Conservation (phyloP, 2,113 vertebrate species). For the Vulpes lagopus region DNA sequence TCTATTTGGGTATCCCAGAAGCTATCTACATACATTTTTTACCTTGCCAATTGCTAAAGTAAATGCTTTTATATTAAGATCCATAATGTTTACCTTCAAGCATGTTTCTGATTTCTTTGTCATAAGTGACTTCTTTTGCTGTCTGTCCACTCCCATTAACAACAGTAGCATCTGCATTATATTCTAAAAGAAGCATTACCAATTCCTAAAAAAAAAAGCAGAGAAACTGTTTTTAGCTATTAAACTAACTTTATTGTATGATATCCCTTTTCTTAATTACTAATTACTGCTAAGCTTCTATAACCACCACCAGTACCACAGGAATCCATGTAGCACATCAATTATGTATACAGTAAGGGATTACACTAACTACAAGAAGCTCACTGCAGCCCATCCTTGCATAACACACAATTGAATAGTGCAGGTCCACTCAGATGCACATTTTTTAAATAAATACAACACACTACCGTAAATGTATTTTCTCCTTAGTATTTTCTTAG, state of each 20-base stretch:
- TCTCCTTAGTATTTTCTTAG: background rate
- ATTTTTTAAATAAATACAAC: background rate
- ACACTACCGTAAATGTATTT: background rate
- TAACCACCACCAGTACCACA: background rate
- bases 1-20: background rate
- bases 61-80: background rate
- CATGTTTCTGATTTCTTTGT: conserved; percentile 96
- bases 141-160: conserved; percentile 95
- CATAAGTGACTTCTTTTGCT: conserved; percentile 93
- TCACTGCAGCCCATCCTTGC: background rate
- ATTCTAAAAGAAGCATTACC: conserved; percentile 94
- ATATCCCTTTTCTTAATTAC: conserved; percentile 15
- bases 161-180: conserved; percentile 90
- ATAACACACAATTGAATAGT: background rate
- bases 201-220: conserved; percentile 89
- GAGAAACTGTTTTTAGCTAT: conserved; percentile 43
- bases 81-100: conserved; percentile 91
- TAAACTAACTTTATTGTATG: conserved; percentile 35
- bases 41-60: background rate
- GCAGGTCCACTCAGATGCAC: background rate
- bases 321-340: background rate
- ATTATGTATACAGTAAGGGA: background rate
- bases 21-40: background rate
- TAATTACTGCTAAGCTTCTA: background rate
- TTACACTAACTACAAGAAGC: background rate